phyloP scores from a whole-genome alignment of 2,888 invertebrate genomes.

The Thera britannica region DNA sequence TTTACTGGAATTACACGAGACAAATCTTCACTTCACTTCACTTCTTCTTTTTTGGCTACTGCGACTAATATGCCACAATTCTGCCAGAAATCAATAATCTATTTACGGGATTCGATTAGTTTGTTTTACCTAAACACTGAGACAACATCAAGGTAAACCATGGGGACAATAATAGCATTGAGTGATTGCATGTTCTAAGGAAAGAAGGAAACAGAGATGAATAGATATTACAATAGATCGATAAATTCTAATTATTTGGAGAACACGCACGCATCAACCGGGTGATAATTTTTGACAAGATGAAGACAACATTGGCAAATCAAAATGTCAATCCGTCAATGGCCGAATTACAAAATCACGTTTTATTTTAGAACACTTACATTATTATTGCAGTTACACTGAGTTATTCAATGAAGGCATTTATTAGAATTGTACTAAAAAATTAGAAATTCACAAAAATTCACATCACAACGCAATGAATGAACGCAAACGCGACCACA shows the following conservation, averaged over 20 bases:
- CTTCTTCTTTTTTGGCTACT: too few relatives aligned
- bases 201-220: background rate
- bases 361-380: conserved; percentile 12
- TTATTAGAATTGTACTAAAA: too few relatives aligned
- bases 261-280: conserved; percentile 66
- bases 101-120: conserved; percentile 26
- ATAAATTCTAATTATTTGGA: conserved; percentile 46
- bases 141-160: background rate
- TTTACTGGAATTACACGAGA: conserved; percentile 59
- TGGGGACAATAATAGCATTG: background rate
- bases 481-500: too few relatives aligned
- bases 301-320: conserved; percentile 25
- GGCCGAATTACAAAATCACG: conserved; percentile 20
- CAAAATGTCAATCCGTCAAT: conserved; percentile 3
- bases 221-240: conserved; percentile 24
- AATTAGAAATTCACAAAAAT: too few relatives aligned
- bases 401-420: background rate
- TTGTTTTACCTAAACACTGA: conserved; percentile 5
- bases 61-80: too few relatives aligned
- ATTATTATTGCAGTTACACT: background rate
- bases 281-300: conserved; percentile 54
- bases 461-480: too few relatives aligned
- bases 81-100: conserved; percentile 55
- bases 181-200: background rate
- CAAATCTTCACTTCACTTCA: too few relatives aligned